A percentile compares a stretch with the other conserved stretches of the same genome.
These are phyloP conservation scores for Melanocharis versteri DNA, from an alignment of 2,113 vertebrate genomes.

Conservation along the genomic window DNA sequence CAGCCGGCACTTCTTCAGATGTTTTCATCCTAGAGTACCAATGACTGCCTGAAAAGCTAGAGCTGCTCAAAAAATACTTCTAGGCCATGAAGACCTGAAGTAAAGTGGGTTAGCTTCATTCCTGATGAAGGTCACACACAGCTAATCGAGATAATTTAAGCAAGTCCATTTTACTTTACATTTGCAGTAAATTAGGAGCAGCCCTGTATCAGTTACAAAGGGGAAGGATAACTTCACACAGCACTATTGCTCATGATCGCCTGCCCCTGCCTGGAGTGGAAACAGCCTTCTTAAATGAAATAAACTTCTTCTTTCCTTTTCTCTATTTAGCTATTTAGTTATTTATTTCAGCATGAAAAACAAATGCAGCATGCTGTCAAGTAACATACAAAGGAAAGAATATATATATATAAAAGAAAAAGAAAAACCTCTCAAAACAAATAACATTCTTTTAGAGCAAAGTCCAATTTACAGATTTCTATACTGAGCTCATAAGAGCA, in stretches of 20 bases:
- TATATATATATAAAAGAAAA: not conserved
- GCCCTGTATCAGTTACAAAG: not conserved
- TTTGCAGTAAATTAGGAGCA: not conserved
- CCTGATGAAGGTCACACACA: not conserved
- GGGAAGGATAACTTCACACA: not conserved
- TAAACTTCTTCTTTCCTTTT: not conserved
- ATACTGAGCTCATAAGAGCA: not conserved
- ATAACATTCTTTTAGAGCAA: not conserved
- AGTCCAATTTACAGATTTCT: not conserved
- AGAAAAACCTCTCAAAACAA: not conserved
- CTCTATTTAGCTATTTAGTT: not conserved
- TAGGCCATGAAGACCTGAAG: not conserved
- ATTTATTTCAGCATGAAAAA: not conserved
- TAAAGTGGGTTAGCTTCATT: not conserved
- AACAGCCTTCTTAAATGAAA: not conserved
- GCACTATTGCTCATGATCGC: not conserved
- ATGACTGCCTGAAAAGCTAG: not conserved
- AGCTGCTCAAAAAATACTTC: not conserved
- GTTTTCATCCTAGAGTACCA: not conserved
- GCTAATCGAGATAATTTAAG: not conserved
- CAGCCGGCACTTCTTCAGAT: fast-evolving
- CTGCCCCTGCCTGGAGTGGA: not conserved
- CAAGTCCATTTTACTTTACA: not conserved
- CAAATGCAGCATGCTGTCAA: not conserved
- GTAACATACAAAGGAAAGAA: not conserved